A percentile compares a stretch with the other conserved stretches of the same genome.
These are phyloP conservation scores for Cheilinus undulatus DNA, from an alignment of 2,113 vertebrate genomes.

Conservation along the genomic window DNA sequence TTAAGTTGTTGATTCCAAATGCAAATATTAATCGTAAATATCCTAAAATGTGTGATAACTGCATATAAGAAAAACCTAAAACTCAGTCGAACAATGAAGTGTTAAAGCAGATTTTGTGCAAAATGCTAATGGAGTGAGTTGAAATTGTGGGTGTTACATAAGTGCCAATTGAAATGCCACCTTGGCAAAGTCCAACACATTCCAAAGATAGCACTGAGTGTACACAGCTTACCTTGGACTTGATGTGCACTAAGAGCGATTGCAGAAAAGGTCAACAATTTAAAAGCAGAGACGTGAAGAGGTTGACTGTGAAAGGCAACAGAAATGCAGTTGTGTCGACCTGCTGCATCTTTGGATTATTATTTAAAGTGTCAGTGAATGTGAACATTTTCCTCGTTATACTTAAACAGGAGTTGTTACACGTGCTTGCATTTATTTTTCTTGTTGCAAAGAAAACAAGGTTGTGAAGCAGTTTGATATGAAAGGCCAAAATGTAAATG, in stretches of 20 bases:
- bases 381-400: conserved; percentile 44
- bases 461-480: conserved; percentile 2
- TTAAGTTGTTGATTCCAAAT: conserved; percentile 65
- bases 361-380: conserved; percentile 30
- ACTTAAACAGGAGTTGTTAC: conserved; percentile 47
- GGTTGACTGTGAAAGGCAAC: conserved; percentile 10
- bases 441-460: background rate
- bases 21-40: conserved; percentile 33
- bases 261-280: conserved; percentile 21
- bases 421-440: conserved; percentile 32
- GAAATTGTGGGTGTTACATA: conserved; percentile 48
- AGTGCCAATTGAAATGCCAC: conserved; percentile 60
- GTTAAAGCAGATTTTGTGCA: conserved; percentile 7
- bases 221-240: conserved; percentile 25
- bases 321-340: background rate
- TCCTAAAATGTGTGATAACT: conserved; percentile 42
- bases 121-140: conserved; percentile 12
- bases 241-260: conserved; percentile 18
- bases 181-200: conserved; percentile 69
- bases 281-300: conserved; percentile 7
- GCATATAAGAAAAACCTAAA: background rate
- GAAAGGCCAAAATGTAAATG: conserved; percentile 29
- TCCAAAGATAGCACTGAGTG: conserved; percentile 80
- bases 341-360: conserved; percentile 20
- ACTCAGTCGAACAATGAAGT: conserved; percentile 7